Conservation (phyloP, 2,113 vertebrate species). For the Eulemur rufifrons region DNA sequence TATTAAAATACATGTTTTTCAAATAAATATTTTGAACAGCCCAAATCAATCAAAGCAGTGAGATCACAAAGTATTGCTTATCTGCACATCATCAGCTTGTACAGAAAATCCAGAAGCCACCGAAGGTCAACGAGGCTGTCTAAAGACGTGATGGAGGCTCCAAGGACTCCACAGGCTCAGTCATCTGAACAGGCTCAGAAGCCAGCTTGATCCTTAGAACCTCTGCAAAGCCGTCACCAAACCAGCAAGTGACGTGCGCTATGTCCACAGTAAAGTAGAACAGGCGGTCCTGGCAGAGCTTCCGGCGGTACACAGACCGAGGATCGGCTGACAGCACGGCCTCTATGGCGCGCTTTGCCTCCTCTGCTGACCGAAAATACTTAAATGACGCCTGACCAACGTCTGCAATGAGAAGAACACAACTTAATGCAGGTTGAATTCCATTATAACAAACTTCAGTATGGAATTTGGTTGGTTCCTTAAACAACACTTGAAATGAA, state of each 20-base stretch:
- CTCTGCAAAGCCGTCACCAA: constrained; percentile 91
- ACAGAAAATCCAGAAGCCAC: neutral
- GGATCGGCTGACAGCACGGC: constrained; percentile 90
- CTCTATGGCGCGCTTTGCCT: constrained; percentile 86
- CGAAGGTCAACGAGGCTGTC: neutral
- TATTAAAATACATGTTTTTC: constrained; percentile 50
- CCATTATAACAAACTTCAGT: neutral
- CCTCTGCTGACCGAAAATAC: constrained; percentile 87
- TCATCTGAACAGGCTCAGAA: neutral
- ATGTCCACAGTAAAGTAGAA: constrained; percentile 89
- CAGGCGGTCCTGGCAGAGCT: constrained; percentile 86
- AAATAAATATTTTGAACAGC: constrained; percentile 32
- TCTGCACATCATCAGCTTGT: neutral
- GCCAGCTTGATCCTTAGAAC: constrained; percentile 85
- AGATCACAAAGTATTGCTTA: neutral
- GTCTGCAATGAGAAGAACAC: constrained; percentile 59
- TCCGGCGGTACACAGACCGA: constrained; percentile 91
- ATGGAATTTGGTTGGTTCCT: neutral
- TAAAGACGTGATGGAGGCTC: neutral
- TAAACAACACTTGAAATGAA: neutral
- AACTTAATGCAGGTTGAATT: neutral
- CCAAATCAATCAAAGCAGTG: neutral
- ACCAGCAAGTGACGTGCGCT: constrained; percentile 92
- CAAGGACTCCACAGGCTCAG: neutral
- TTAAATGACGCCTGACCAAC: constrained; percentile 79